Percentiles rank a stretch among this genome's conserved stretches.
These are phyloP conservation scores for Xylota segnis DNA, from an alignment of 2,888 invertebrate species.

Conservation along the genomic window DNA sequence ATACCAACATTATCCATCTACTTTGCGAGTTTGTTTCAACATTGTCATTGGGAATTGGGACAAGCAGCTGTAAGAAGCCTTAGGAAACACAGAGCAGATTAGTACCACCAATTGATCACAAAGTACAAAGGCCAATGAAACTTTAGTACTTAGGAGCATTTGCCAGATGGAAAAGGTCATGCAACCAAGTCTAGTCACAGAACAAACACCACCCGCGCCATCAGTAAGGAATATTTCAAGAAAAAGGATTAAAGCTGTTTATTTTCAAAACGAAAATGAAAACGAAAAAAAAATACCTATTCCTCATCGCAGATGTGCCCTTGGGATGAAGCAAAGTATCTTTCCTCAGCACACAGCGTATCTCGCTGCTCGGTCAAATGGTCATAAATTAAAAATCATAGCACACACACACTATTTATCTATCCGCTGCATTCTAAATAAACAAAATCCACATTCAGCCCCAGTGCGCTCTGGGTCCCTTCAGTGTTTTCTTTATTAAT, in stretches of 20 bases:
- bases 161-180: too few relatives aligned
- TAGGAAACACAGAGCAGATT: too few relatives aligned
- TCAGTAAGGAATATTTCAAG: conserved; percentile 2
- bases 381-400: conserved; percentile 72
- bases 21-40: too few relatives aligned
- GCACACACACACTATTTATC: conserved; percentile 65
- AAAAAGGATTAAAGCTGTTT: conserved; percentile 45
- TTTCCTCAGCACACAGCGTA: conserved; percentile 22
- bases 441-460: conserved; percentile 56
- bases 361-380: conserved; percentile 54
- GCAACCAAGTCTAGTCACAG: too few relatives aligned
- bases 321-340: conserved; percentile 7
- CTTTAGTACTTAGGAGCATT: too few relatives aligned
- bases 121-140: too few relatives aligned
- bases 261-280: too few relatives aligned
- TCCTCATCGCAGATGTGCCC: conserved; percentile 52
- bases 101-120: too few relatives aligned
- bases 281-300: conserved; percentile 15
- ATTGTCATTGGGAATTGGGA: too few relatives aligned
- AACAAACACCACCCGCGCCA: conserved; percentile 28
- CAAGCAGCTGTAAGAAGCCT: too few relatives aligned
- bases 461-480: not conserved
- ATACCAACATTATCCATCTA: too few relatives aligned
- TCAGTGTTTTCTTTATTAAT: conserved; percentile 64
- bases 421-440: conserved; percentile 64